A percentile compares a stretch with the other conserved stretches of the same genome.
phyloP scores from a whole-genome alignment of 2,113 vertebrate genomes.

The Cardinalis cardinalis region DNA sequence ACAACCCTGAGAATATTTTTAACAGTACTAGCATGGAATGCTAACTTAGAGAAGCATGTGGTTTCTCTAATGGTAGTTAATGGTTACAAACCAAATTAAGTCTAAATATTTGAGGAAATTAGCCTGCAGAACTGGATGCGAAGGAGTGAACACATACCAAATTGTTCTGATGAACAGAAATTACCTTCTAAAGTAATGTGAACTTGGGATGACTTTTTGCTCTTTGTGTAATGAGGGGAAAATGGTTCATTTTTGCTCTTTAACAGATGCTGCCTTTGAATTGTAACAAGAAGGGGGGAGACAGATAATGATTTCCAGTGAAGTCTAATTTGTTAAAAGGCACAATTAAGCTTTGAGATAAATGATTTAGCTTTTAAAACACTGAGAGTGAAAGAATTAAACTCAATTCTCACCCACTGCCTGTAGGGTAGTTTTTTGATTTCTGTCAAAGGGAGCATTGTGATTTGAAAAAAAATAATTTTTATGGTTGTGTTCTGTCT shows the following conservation, averaged over 20 bases:
- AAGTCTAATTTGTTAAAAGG: constrained; percentile 48
- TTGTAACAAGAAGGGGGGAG: constrained; percentile 19
- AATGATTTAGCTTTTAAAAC: constrained; percentile 31
- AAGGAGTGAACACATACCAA: neutral
- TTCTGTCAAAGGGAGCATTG: constrained; percentile 6
- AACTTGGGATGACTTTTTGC: constrained; percentile 52
- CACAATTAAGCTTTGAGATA: constrained; percentile 50
- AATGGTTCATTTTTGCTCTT: constrained; percentile 35
- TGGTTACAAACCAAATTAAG: neutral
- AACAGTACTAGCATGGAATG: neutral
- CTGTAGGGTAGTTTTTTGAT: constrained; percentile 4
- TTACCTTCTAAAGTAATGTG: constrained; percentile 41
- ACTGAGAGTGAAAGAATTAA: constrained; percentile 14
- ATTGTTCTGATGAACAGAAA: constrained; percentile 45
- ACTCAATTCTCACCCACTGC: neutral
- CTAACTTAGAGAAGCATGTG: neutral
- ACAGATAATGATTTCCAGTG: constrained; percentile 47
- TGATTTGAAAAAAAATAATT: neutral
- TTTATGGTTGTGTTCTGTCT: constrained; percentile 6
- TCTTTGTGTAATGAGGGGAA: constrained; percentile 7
- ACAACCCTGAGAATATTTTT: neutral
- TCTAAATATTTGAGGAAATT: constrained; percentile 38
- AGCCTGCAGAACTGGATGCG: neutral
- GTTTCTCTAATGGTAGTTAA: neutral
- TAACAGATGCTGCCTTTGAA: constrained; percentile 53